Evolutionary conservation across 2,797 vertebrate species (phyloP).

Genomic region (Ceryle rudis): DNA sequence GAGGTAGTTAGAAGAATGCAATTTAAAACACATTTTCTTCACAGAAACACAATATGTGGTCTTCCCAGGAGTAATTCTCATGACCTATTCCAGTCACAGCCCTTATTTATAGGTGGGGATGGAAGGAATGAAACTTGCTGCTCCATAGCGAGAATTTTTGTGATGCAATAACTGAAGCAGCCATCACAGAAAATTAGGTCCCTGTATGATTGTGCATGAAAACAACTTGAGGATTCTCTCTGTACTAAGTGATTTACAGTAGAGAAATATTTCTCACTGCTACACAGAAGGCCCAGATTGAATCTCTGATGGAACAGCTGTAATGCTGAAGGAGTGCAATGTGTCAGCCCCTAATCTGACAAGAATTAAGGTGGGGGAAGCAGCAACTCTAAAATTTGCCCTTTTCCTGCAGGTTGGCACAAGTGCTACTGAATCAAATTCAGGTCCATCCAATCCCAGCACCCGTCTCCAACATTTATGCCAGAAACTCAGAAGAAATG

Average conservation of each 20-base stretch:
- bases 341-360: background rate
- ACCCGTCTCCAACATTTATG: accelerated
- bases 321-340: background rate
- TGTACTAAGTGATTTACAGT: slow-evolving; percentile 14
- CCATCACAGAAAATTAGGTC: slow-evolving; percentile 30
- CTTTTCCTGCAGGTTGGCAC: background rate
- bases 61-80: slow-evolving; percentile 14
- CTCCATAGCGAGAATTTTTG: background rate
- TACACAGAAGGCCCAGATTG: background rate
- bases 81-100: slow-evolving; percentile 3
- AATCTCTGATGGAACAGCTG: background rate
- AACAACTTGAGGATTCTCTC: slow-evolving; percentile 40
- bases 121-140: slow-evolving; percentile 14
- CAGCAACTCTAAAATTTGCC: background rate
- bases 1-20: background rate
- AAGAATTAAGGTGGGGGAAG: background rate
- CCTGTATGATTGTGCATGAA: slow-evolving; percentile 3
- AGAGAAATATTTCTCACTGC: slow-evolving; percentile 3
- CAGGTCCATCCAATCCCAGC: background rate
- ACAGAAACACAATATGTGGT: background rate
- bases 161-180: slow-evolving; percentile 37
- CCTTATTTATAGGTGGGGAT: slow-evolving; percentile 43
- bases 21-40: slow-evolving; percentile 46
- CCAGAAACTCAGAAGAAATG: background rate
- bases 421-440: background rate